Evolutionary conservation across 2,113 vertebrate genomes (phyloP), one percentile per base, ranked within the genome.

Genomic region (Felis chaus): DNA sequence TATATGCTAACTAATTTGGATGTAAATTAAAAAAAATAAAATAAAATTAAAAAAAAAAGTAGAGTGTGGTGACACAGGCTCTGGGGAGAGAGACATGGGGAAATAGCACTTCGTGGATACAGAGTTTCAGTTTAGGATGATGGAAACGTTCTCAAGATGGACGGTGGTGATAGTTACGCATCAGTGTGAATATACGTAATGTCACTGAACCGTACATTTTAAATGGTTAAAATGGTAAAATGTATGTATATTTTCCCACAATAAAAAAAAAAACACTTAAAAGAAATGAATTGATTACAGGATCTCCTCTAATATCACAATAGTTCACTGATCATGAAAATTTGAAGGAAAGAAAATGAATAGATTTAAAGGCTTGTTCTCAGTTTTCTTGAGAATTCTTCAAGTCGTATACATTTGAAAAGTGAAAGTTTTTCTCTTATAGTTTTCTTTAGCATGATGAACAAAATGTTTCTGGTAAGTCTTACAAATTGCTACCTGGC

Each of bases 321-420:
- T 71, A 71, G 0, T 39, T 69, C 12, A 71, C 18, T 18, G 73
- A 74, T 79, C 53, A 92, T 36, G 11, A 87, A 83, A 92, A 12
- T 36, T 27, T 39, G 7, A 73, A 95, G 21, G 16, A 73, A 90
- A 39, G 33, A 92, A 45, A 48, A 94, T 16, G 41, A 21, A 63
- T 39, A 91, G n/a, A 25, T 78, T 39, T 15, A n/a, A 86, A 73
- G 27, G 2, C 39, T 12, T 25, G 10, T 33, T 89, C 79, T 90
- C 36, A 79, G 48, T 85, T 90, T 95, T 84, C 41, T 25, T 76
- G 31, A 94, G 61, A 94, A 68, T 69, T 87, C 78, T 94, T 63
- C 18, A 94, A 61, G 61, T 69, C 61, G 33, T 12, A 80, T 74
- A 25, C 23, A 53, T 68, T 80, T 65, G 68, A 29, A 83, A 81